These are phyloP conservation scores for Drosophila orena DNA, from an alignment of 1,140 invertebrate species.

Conservation along the genomic window DNA sequence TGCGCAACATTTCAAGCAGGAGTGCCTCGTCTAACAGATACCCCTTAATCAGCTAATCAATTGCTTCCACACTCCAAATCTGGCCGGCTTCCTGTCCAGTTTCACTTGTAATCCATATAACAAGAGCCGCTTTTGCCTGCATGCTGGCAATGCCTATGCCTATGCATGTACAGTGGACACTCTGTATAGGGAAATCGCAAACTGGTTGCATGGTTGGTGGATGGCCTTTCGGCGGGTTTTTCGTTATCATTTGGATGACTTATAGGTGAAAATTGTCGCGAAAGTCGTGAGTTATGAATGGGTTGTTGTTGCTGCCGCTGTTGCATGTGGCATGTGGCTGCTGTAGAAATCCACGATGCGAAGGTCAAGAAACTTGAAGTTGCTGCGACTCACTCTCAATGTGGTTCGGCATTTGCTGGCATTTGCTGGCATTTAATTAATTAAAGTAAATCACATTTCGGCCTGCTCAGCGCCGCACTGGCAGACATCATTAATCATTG, in stretches of 20 bases:
- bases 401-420: constrained; percentile 13
- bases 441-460: constrained; percentile 75
- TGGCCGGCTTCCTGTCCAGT: constrained; percentile 2
- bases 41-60: no score
- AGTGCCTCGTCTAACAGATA: no score
- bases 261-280: constrained; percentile 82
- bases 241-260: constrained; percentile 77
- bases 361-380: constrained; percentile 78
- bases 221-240: constrained; percentile 55
- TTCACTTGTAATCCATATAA: constrained; percentile 1
- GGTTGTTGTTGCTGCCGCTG: constrained; percentile 26
- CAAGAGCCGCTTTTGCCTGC: constrained; percentile 5
- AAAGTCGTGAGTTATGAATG: constrained; percentile 81
- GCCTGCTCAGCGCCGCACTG: constrained; percentile 35
- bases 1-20: no score
- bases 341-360: constrained; percentile 46
- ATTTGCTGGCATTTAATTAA: constrained; percentile 66
- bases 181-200: constrained; percentile 25
- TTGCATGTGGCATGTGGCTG: background rate
- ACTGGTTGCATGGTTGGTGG: constrained; percentile 44
- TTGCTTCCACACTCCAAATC: no score
- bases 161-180: constrained; percentile 1
- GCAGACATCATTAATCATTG: constrained; percentile 70
- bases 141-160: constrained; percentile 21
- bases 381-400: constrained; percentile 17